These are phyloP conservation scores for Elysia chlorotica DNA, from an alignment of 1,140 invertebrate genomes.

Conservation along the genomic window DNA sequence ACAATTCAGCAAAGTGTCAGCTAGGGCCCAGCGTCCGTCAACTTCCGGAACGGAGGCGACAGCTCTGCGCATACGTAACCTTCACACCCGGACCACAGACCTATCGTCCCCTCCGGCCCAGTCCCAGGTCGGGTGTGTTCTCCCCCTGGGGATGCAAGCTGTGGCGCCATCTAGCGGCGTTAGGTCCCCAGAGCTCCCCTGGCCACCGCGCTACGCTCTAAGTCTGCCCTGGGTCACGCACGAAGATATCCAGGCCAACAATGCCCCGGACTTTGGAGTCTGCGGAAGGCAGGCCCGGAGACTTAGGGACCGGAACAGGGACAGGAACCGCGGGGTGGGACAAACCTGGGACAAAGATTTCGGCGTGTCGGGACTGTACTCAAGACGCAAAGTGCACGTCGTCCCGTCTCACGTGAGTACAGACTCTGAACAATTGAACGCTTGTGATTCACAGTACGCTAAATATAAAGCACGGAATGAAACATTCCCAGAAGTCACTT, in stretches of 20 bases:
- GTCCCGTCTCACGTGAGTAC: not conserved
- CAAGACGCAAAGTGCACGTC: not conserved
- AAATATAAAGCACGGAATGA: no score
- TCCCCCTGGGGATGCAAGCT: not conserved
- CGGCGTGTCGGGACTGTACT: not conserved
- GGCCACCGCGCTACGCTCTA: not conserved
- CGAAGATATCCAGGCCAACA: not conserved
- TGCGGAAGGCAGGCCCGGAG: not conserved
- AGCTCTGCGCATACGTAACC: not conserved
- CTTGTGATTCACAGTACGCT: not conserved
- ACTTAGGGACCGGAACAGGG: not conserved
- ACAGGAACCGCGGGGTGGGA: not conserved
- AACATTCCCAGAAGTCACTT: not conserved
- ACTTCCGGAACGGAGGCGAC: not conserved
- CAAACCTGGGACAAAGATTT: not conserved
- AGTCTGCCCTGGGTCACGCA: conserved; percentile 2
- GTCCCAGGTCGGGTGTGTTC: not conserved
- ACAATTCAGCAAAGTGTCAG: not conserved
- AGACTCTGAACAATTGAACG: not conserved
- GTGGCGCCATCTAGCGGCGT: not conserved
- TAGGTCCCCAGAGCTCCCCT: not conserved
- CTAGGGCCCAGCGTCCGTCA: not conserved
- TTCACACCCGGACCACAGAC: not conserved
- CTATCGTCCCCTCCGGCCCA: no score
- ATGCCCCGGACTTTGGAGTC: no score